Percentiles rank a stretch among this genome's conserved stretches.
Conservation (phyloP, 2,113 vertebrate species). For the Aegithalos caudatus region DNA sequence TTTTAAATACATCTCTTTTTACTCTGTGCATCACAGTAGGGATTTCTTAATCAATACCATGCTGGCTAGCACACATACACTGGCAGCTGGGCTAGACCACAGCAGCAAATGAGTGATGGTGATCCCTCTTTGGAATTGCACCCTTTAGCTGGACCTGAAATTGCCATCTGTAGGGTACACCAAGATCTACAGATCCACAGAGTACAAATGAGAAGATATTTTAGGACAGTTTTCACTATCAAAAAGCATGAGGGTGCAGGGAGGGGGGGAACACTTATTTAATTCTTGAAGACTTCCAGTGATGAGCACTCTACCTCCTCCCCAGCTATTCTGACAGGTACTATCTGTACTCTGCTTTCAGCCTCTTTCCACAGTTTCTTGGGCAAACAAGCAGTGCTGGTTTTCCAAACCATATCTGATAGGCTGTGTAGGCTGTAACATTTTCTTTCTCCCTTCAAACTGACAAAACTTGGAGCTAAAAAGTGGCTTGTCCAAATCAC, state of each 20-base stretch:
- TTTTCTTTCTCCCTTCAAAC: background rate
- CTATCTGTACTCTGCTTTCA: background rate
- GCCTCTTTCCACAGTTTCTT: background rate
- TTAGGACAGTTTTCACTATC: background rate
- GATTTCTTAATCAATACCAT: slow-evolving; percentile 57
- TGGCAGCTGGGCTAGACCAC: background rate
- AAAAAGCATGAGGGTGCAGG: rapidly evolving
- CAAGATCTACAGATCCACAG: background rate
- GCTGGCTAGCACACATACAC: background rate
- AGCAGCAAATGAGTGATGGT: background rate
- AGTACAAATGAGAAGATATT: background rate
- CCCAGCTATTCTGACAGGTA: background rate
- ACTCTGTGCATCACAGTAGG: slow-evolving; percentile 25
- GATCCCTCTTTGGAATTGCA: background rate
- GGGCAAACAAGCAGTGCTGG: background rate
- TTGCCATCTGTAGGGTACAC: background rate
- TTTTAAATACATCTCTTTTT: slow-evolving; percentile 48
- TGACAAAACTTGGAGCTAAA: background rate
- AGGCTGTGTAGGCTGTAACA: background rate
- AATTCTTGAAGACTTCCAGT: background rate
- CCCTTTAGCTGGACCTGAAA: background rate
- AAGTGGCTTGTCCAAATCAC: background rate
- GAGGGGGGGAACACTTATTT: rapidly evolving
- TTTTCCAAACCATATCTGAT: background rate
- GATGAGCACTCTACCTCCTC: background rate